Base-by-base conservation (phyloP, 2,888 invertebrate species). In the Meliscaeva auricollis region DNA sequence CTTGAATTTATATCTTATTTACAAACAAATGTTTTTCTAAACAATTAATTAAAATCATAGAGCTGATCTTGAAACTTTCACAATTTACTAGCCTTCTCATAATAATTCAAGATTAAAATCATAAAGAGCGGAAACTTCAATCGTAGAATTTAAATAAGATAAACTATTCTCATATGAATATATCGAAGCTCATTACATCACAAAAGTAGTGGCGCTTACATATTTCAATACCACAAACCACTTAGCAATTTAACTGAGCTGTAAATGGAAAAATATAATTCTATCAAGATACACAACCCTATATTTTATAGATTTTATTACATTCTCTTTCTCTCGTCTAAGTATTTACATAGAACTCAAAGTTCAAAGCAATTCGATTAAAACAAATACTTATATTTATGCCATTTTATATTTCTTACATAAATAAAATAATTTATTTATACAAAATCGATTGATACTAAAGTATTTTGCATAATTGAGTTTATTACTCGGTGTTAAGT, bases 401-500 rank as follows among this genome's bases (percentile, higher is more conserved):
- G n/a, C n/a, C n/a, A n/a, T 38, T 9, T 38, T 13, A 9, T 9
- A 38, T 17, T 58, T 13, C 6, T 38, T 38, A 35, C 13, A 58
- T 38, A 58, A 38, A 58, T 38, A 17, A 58, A 20, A 13, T 1
- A 9, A 38, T 38, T 58, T 20, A 38, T 38, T 38, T 20, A 58
- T 58, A 20, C 20, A 20, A 20, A 58, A 38, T 35, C 20, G 11
- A 38, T 38, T 38, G 13, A 38, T 38, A n/a, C n/a, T 38, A 20
- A 58, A 13, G 6, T 13, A 58, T 26, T 54, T 58, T 58, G 58
- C 20, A 58, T 58, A 58, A 62, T 26, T 41, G 9, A 62, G 22
- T 41, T 38, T 62, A 62, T 22, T 46, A 44, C 64, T 30, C 46
- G 64, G 15, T 30, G 46, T 46, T 44, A 62, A 44, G 44, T 64